Percentiles rank a stretch among this genome's conserved stretches.
These are phyloP conservation scores for Orcinus orca DNA, from an alignment of 2,113 vertebrate species.

Conservation along the genomic window DNA sequence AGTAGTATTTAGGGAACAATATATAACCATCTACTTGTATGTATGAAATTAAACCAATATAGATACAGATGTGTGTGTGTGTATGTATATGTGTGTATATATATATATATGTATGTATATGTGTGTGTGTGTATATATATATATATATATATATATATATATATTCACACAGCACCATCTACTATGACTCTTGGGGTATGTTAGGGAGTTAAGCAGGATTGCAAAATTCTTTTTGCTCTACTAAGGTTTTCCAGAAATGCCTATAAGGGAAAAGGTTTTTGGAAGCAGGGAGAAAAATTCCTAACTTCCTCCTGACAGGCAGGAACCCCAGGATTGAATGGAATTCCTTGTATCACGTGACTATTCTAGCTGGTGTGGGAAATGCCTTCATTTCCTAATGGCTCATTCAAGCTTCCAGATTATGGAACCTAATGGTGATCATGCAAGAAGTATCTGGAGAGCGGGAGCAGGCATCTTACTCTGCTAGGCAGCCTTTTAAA, in stretches of 20 bases:
- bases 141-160: not conserved
- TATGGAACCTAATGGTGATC: not conserved
- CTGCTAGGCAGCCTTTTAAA: not conserved
- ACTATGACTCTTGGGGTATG: not conserved
- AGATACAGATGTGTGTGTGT: not conserved
- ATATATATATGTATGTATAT: fast-evolving
- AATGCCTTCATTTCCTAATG: not conserved
- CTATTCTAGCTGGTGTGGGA: not conserved
- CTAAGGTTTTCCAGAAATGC: not conserved
- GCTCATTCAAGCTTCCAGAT: not conserved
- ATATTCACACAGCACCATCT: not conserved
- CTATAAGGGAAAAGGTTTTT: not conserved
- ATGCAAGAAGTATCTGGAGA: not conserved
- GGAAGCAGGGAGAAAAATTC: not conserved
- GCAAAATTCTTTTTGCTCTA: not conserved
- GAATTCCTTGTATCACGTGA: not conserved
- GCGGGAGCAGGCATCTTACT: not conserved
- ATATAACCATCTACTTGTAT: not conserved
- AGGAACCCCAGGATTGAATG: not conserved
- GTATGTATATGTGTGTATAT: fast-evolving
- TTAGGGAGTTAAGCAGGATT: not conserved
- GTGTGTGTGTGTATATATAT: fast-evolving
- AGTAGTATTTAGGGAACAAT: not conserved
- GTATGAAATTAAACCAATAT: not conserved
- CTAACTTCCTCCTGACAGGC: not conserved